Percentiles rank a stretch among this genome's conserved stretches.
These are phyloP conservation scores for Merluccius polli DNA, from an alignment of 2,797 vertebrate genomes.

Conservation along the genomic window DNA sequence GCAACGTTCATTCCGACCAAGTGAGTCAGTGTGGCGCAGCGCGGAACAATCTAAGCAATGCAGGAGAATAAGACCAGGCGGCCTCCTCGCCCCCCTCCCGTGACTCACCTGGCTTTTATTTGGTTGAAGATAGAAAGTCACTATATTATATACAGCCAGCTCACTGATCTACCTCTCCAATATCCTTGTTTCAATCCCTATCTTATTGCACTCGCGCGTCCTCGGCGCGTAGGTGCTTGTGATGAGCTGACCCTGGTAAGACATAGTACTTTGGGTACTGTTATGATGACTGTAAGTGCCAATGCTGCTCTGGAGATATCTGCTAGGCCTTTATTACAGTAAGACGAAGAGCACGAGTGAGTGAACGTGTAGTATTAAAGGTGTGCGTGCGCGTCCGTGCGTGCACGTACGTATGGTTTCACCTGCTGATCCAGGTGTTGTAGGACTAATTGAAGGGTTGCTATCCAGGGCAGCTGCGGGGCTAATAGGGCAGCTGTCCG, in stretches of 20 bases:
- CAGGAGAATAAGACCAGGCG: not conserved
- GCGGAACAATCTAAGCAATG: slow-evolving; percentile 54
- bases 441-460: slow-evolving; percentile 60
- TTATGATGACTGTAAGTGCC: slow-evolving; percentile 30
- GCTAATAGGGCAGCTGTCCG: slow-evolving; percentile 29
- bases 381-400: slow-evolving; percentile 45
- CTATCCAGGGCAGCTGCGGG: slow-evolving; percentile 42
- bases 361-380: slow-evolving; percentile 40
- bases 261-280: slow-evolving; percentile 12
- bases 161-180: too few species aligned
- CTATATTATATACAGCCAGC: too few species aligned
- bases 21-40: slow-evolving; percentile 44
- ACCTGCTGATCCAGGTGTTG: slow-evolving; percentile 75
- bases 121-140: too few species aligned
- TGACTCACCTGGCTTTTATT: too few species aligned
- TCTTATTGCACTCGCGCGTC: too few species aligned
- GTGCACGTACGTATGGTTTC: slow-evolving; percentile 58
- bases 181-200: too few species aligned
- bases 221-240: too few species aligned
- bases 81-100: too few species aligned
- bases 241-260: too few species aligned
- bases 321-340: slow-evolving; percentile 54
- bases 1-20: slow-evolving; percentile 30
- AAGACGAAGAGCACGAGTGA: slow-evolving; percentile 28
- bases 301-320: slow-evolving; percentile 36